A percentile compares a stretch with the other conserved stretches of the same genome.
These are phyloP conservation scores for Melanogrammus aeglefinus DNA, from an alignment of 2,797 vertebrate genomes.

Conservation along the genomic window DNA sequence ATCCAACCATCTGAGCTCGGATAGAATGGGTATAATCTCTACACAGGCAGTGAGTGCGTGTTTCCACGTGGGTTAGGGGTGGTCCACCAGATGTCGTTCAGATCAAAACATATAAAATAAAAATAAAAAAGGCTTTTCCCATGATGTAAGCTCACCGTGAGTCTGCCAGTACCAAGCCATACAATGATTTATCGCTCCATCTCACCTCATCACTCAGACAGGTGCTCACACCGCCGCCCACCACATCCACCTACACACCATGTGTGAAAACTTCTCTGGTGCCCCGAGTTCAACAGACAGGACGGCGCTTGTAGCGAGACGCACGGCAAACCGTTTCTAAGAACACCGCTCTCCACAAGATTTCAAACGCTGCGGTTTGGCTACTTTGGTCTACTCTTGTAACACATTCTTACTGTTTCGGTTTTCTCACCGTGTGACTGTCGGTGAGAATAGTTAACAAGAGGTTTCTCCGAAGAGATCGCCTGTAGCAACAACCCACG, in stretches of 20 bases:
- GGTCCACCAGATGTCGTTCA: constrained; percentile 40
- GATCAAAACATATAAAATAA: background rate
- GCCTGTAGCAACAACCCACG: constrained; percentile 11
- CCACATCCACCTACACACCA: too few relatives aligned
- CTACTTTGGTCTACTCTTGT: background rate
- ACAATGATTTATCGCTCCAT: too few relatives aligned
- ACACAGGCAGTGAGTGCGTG: background rate
- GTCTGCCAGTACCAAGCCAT: too few relatives aligned
- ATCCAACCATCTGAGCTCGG: constrained; percentile 20
- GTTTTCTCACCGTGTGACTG: background rate
- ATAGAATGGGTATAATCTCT: constrained; percentile 48
- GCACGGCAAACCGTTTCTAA: too few relatives aligned
- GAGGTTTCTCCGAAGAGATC: constrained; percentile 54
- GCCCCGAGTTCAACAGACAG: too few relatives aligned
- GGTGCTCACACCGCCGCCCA: too few relatives aligned
- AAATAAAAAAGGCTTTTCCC: too few relatives aligned
- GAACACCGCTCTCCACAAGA: too few relatives aligned
- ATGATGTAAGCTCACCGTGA: too few relatives aligned
- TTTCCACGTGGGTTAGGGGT: background rate
- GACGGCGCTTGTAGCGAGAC: too few relatives aligned
- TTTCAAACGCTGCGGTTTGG: background rate
- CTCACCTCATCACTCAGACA: too few relatives aligned
- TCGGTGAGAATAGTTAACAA: constrained; percentile 25
- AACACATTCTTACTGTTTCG: background rate
- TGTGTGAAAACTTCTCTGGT: too few relatives aligned